Evolutionary conservation across 30 jellyfish, hydroid and myxozoan genomes (phyloP).

Genomic region (Hydractinia echinata): DNA sequence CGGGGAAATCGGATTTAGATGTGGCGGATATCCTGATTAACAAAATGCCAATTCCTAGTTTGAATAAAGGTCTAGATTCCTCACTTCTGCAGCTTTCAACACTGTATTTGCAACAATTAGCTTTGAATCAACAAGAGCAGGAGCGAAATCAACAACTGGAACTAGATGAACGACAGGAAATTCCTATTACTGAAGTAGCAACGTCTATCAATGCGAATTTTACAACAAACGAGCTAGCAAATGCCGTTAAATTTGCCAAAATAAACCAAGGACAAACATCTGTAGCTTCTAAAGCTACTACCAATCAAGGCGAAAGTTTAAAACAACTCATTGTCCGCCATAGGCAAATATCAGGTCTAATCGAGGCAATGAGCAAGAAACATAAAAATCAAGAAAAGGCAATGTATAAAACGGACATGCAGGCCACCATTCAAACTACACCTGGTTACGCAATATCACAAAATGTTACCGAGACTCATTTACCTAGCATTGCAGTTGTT

Average conservation of each 20-base stretch:
- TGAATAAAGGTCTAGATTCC: conserved; percentile 56
- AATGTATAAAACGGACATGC: not conserved
- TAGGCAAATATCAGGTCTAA: conserved; percentile 26
- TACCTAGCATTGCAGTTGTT: not conserved
- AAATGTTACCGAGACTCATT: not conserved
- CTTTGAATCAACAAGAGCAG: conserved; percentile 48
- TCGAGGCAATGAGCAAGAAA: conserved; percentile 30
- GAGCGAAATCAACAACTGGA: not conserved
- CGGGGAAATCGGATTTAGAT: conserved; percentile 88
- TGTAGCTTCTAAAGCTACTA: conserved; percentile 23
- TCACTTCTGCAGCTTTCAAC: conserved; percentile 48
- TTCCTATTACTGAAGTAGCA: not conserved
- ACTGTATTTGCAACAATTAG: conserved; percentile 71
- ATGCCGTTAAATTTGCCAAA: no score
- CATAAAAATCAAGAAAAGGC: not conserved
- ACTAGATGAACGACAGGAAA: not conserved
- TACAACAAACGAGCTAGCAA: no score
- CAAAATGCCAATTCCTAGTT: conserved; percentile 96
- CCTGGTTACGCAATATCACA: not conserved
- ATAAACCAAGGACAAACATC: conserved; percentile 29
- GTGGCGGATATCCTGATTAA: conserved; percentile 92
- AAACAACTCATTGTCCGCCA: conserved; percentile 25
- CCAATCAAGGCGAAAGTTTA: conserved; percentile 19
- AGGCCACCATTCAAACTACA: not conserved
- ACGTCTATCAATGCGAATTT: not conserved